Evolutionary conservation across 2,797 vertebrate species (phyloP).

Genomic region (Alcedo atthis): DNA sequence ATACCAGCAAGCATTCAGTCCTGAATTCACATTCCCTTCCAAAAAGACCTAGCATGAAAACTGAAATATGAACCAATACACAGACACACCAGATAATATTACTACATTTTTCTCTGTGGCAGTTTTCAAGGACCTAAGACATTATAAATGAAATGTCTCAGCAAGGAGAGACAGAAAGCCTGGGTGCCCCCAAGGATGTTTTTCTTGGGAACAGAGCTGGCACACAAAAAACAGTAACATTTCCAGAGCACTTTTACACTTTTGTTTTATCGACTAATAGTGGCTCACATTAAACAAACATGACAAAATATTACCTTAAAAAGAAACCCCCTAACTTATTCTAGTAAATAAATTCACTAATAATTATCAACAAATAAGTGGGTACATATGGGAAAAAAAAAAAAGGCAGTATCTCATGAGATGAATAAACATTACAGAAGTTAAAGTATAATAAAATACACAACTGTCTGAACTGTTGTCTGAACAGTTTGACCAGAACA

Average conservation of each 20-base stretch:
- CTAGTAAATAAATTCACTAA: neutral
- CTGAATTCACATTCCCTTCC: neutral
- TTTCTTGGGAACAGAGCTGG: neutral
- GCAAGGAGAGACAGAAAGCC: neutral
- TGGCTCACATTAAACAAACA: neutral
- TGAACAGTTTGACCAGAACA: neutral
- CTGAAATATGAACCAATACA: neutral
- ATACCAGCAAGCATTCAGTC: neutral
- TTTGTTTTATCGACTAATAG: neutral
- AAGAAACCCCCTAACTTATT: neutral
- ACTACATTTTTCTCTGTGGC: neutral
- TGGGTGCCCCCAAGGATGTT: neutral
- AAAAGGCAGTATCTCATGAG: neutral
- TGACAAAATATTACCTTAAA: neutral
- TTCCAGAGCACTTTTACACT: neutral
- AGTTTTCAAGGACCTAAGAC: neutral
- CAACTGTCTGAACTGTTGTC: neutral
- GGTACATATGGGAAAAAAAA: neutral
- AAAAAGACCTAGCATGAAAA: neutral
- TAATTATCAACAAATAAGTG: neutral
- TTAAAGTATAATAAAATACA: neutral
- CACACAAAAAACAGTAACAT: neutral
- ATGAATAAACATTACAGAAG: neutral
- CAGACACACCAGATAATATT: neutral
- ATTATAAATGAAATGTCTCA: neutral